Conservation (phyloP, 2,888 invertebrate species). For the Hirtodrosophila trivittata region DNA sequence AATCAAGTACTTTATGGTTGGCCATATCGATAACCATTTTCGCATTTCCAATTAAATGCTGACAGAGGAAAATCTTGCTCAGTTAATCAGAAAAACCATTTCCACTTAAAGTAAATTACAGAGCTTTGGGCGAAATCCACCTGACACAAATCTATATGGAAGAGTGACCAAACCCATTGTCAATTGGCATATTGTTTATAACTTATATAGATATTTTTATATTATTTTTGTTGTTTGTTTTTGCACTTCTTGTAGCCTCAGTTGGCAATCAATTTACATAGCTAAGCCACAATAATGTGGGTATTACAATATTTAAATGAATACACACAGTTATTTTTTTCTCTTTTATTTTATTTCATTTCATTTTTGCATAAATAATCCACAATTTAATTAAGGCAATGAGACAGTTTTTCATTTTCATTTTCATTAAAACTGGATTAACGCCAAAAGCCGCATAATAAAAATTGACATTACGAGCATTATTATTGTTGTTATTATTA, state of each 20-base stretch:
- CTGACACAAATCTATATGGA: too few species aligned
- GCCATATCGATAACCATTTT: too few species aligned
- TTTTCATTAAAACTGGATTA: slow-evolving; percentile 57
- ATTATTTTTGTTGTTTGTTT: not conserved
- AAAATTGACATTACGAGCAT: slow-evolving; percentile 42
- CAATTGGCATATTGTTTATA: too few species aligned
- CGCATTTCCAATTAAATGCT: too few species aligned
- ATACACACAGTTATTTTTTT: slow-evolving; percentile 30
- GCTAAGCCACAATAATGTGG: slow-evolving; percentile 63
- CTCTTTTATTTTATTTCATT: not conserved
- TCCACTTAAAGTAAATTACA: too few species aligned
- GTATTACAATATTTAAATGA: slow-evolving; percentile 65
- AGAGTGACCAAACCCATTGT: too few species aligned
- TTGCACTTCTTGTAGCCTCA: not conserved
- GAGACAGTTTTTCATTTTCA: slow-evolving; percentile 49
- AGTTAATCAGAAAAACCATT: too few species aligned
- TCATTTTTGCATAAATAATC: slow-evolving; percentile 69
- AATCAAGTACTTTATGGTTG: too few species aligned
- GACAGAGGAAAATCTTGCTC: too few species aligned
- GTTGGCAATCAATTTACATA: slow-evolving; percentile 56
- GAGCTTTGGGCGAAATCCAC: too few species aligned
- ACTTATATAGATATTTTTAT: not conserved
- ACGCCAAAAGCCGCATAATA: slow-evolving; percentile 54
- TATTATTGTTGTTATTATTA: slow-evolving; percentile 1
- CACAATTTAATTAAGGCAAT: slow-evolving; percentile 74